Evolutionary conservation across 2,888 invertebrate genomes (phyloP), one percentile per base, ranked within the genome.

Genomic region (Theretra japonica): DNA sequence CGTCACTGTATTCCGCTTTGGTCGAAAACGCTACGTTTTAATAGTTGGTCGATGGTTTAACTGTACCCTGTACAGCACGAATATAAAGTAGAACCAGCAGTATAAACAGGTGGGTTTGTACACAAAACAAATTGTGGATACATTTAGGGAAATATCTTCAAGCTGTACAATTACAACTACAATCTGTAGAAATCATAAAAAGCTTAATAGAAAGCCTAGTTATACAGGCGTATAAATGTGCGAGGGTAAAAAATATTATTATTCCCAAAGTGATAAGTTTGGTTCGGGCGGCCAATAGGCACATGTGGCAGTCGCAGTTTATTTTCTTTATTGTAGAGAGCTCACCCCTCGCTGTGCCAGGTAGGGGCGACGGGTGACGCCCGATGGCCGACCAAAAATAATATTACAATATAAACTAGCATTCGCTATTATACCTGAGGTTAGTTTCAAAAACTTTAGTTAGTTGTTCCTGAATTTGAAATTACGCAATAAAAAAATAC

Each of bases 311-410:
- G 76, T 81, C 77, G 76, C 76, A 79, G 82, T 83, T 82, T 83
- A 79, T 82, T 81, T 80, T 80, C 76, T 76, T 79, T 78, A 83
- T 77, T 80, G 79, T 79, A 72, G 62, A 58, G 68, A 75, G 73
- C 80, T 74, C 77, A 83, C 85, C 89, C 89, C 88, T 86, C 86
- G 83, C 85, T 83, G 86, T 69, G 81, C 83, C 88, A 88, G 88
- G 88, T 88, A 89, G 82, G 80, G 80, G 71, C 76, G 70, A 62
- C 74, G 75, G 73, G 60, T 60, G 60, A 33, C 60, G 60, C 7
- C 30, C 72, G 76, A 75, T 62, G 73, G 70, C 70, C 62, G 79
- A 74, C 73, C 53, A 69, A 70, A 72, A 59, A 60, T 69, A 73
- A 33, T 70, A 17, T 53, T 17, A 60, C 23, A 19, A 21, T 57